Base-by-base conservation (phyloP, 2,113 vertebrate species). In the Okapia johnstoni region DNA sequence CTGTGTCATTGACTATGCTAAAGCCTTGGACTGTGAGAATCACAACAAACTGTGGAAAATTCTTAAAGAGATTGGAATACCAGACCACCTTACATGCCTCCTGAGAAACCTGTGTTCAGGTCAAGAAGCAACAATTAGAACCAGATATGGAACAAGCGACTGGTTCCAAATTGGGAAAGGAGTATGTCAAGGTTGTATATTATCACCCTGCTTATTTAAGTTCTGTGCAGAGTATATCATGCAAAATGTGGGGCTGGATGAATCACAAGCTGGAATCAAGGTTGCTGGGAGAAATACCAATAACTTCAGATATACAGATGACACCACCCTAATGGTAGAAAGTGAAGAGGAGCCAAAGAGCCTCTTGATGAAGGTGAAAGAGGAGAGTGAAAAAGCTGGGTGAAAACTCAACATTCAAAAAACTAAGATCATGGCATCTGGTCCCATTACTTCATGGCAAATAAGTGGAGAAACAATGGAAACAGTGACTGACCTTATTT, bases 181-280 rank as follows among this genome's bases (percentile, higher is more conserved):
- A 70, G n/a, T 36, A 70, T 70, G n/a, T 36, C 63, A 70, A 70
- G 63, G n/a, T 70, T 70, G 19, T 36, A 70, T 36, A 70, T 70
- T 70, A 70, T 70, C n/a, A 70, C 63, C 63, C n/a, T 70, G n/a
- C n/a, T 70, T 70, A 70, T 70, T 70, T 70, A 36, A 70, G n/a
- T 36, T 36, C n/a, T 36, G 36, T 70, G 19, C 19, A 70, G n/a
- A 70, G 17, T 23, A 36, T 36, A 70, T 70, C 63, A 70, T 70
- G 63, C 0, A 9, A 70, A 70, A 70, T 70, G n/a, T 0, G 4
- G n/a, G n/a, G n/a, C n/a, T 70, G 36, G 63, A 23, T 70, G 17
- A 70, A 70, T 70, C n/a, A 36, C 63, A 70, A 36, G 17, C n/a
- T 36, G n/a, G 63, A 70, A 70, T 70, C 63, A 36, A 70, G n/a